Evolutionary conservation across 2,888 invertebrate genomes (phyloP).

Genomic region (Brachypalpus laphriformis): DNA sequence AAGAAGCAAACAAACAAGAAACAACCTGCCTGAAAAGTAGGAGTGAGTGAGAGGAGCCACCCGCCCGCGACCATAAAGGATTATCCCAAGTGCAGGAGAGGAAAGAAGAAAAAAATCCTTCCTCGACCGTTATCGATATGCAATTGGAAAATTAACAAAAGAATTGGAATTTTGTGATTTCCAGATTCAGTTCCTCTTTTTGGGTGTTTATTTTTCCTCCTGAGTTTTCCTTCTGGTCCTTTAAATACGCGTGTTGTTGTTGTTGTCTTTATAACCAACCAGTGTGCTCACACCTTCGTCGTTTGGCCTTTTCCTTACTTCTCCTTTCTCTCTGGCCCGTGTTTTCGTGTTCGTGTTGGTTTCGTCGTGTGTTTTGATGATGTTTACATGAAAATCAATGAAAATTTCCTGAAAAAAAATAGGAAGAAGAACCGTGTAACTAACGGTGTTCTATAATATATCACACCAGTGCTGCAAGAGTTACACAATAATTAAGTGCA

Average conservation of each 20-base stretch:
- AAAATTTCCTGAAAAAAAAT: slow-evolving; percentile 61
- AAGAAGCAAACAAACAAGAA: slow-evolving; percentile 70
- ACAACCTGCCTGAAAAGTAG: slow-evolving; percentile 62
- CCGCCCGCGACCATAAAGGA: too few relatives aligned
- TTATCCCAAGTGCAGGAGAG: slow-evolving; percentile 52
- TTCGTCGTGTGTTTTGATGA: slow-evolving; percentile 56
- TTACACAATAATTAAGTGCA: slow-evolving; percentile 68
- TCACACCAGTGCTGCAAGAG: not conserved
- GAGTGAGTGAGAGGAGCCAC: slow-evolving; percentile 57
- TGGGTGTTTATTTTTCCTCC: slow-evolving; percentile 11
- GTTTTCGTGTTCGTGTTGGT: slow-evolving; percentile 54
- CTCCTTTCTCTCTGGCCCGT: not conserved
- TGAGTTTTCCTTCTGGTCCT: slow-evolving; percentile 26
- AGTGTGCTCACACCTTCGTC: slow-evolving; percentile 25
- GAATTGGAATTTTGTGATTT: slow-evolving; percentile 40
- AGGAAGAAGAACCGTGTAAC: slow-evolving; percentile 49
- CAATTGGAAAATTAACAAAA: slow-evolving; percentile 65
- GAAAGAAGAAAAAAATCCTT: slow-evolving; percentile 25
- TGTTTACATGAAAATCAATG: slow-evolving; percentile 73
- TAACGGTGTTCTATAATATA: slow-evolving; percentile 41
- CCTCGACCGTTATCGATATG: slow-evolving; percentile 55
- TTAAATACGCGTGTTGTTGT: slow-evolving; percentile 43
- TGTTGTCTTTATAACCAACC: not conserved
- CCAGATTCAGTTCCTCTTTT: slow-evolving; percentile 13
- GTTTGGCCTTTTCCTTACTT: not conserved